Percentiles rank a stretch among this genome's conserved stretches.
Conservation (phyloP, 2,888 invertebrate genomes). For the Eupithecia subfuscata region DNA sequence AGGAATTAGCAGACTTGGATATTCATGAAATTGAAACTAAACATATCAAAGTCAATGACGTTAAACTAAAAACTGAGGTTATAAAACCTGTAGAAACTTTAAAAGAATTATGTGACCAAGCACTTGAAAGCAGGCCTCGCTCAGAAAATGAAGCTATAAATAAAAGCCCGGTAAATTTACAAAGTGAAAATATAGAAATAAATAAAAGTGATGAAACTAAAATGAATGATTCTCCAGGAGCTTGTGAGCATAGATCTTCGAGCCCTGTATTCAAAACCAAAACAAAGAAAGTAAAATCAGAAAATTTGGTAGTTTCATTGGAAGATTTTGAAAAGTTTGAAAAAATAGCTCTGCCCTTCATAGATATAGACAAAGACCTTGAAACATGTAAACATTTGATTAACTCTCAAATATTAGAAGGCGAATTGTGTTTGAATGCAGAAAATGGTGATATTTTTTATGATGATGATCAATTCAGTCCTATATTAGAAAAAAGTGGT, state of each 20-base stretch:
- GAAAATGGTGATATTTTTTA: constrained; percentile 44
- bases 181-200: neutral
- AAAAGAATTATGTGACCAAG: constrained; percentile 18
- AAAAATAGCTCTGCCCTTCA: constrained; percentile 58
- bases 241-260: constrained; percentile 40
- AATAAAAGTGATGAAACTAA: constrained; percentile 20
- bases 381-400: constrained; percentile 60
- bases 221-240: constrained; percentile 18
- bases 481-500: constrained; percentile 44
- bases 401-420: constrained; percentile 66
- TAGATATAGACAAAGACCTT: constrained; percentile 55
- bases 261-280: constrained; percentile 63
- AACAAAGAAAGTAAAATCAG: constrained; percentile 44
- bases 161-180: neutral
- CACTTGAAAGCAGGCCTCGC: neutral
- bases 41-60: neutral
- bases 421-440: constrained; percentile 55
- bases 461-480: constrained; percentile 42
- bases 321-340: constrained; percentile 74
- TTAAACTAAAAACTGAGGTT: neutral
- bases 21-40: no score
- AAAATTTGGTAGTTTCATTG: constrained; percentile 60
- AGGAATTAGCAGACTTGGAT: neutral
- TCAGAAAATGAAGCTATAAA: neutral
- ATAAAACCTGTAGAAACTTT: constrained; percentile 9